Evolutionary conservation across 2,113 vertebrate genomes (phyloP).

Genomic region (Pteropus alecto): DNA sequence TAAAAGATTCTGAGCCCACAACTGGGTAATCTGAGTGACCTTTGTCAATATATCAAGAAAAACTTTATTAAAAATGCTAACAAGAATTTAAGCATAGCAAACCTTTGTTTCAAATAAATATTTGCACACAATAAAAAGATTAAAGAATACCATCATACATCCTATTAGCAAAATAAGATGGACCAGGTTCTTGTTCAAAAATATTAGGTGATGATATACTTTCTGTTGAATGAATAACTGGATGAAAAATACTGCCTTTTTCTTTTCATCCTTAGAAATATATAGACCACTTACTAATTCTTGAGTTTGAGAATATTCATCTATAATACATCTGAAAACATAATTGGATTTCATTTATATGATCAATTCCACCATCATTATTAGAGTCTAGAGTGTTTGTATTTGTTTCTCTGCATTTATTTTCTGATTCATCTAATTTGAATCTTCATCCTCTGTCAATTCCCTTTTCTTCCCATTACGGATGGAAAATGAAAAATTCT

Average conservation of each 20-base stretch:
- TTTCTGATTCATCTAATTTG: conserved; percentile 8
- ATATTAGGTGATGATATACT: neutral
- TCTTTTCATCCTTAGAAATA: conserved; percentile 10
- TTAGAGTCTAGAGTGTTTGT: neutral
- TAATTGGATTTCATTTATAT: neutral
- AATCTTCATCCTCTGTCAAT: neutral
- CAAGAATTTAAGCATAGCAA: neutral
- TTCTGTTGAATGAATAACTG: neutral
- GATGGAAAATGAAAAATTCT: conserved; percentile 7
- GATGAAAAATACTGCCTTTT: neutral
- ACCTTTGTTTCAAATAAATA: neutral
- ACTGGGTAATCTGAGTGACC: neutral
- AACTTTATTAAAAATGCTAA: neutral
- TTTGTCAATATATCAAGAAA: neutral
- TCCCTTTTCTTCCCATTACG: neutral
- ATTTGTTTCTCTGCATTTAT: neutral
- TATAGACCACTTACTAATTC: neutral
- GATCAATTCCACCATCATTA: neutral
- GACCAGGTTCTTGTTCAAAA: neutral
- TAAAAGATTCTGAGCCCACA: conserved; percentile 1
- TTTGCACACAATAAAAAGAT: neutral
- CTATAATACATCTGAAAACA: neutral
- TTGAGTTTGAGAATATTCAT: conserved; percentile 14
- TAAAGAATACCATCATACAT: neutral
- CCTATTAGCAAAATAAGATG: neutral